phyloP scores from a whole-genome alignment of 2,888 invertebrate genomes.

The Pyrrhopygopsis socrates region DNA sequence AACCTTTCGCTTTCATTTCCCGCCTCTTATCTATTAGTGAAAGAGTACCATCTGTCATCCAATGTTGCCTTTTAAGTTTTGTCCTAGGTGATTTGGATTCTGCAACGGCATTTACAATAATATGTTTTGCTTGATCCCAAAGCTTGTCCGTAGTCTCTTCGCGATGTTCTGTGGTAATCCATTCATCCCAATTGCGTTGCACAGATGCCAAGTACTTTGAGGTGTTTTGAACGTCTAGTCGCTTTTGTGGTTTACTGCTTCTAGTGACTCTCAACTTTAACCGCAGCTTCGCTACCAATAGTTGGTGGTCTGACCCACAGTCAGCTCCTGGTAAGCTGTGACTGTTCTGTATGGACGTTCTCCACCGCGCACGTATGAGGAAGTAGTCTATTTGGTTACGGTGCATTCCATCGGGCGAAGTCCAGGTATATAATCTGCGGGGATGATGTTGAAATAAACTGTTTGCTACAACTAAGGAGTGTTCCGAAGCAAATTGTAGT shows the following conservation, averaged over 20 bases:
- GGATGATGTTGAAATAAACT: neutral
- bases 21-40: neutral
- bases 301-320: conserved; percentile 34
- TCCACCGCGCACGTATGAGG: conserved; percentile 52
- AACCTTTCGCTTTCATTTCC: conserved; percentile 6
- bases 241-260: neutral
- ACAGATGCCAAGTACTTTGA: neutral
- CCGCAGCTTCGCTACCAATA: neutral
- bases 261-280: neutral
- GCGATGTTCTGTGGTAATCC: neutral
- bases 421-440: conserved; percentile 1
- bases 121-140: neutral
- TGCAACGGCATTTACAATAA: neutral
- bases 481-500: neutral
- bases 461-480: neutral
- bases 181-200: neutral
- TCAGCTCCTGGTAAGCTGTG: conserved; percentile 28
- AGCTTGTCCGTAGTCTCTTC: neutral
- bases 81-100: neutral
- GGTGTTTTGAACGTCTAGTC: neutral
- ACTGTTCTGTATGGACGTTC: conserved; percentile 29
- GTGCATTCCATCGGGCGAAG: neutral
- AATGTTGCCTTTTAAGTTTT: neutral
- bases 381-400: conserved; percentile 8
- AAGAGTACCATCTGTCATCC: conserved; percentile 20